Percentiles rank a stretch among this genome's conserved stretches.
These are phyloP conservation scores for Strigamia crassipes DNA, from an alignment of 2,888 invertebrate species.

Conservation along the genomic window DNA sequence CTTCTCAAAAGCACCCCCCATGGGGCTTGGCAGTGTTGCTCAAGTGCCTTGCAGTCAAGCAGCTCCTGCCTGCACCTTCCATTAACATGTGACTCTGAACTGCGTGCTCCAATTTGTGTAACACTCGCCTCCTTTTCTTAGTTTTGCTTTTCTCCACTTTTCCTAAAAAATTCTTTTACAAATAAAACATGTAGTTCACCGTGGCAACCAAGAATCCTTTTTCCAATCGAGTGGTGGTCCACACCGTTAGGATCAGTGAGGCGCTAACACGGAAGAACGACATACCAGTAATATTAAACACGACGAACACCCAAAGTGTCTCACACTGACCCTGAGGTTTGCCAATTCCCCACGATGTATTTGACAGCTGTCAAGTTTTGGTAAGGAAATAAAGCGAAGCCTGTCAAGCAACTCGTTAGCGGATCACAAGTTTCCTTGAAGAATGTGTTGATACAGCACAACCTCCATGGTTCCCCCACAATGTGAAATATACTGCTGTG, in stretches of 20 bases:
- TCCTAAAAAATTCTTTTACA: not conserved
- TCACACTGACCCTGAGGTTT: constrained; percentile 14
- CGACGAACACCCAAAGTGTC: not conserved
- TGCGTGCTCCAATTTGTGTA: not conserved
- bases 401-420: constrained; percentile 23
- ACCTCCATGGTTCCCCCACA: not conserved
- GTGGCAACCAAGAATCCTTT: not conserved
- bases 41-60: constrained; percentile 29
- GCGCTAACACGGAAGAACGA: constrained; percentile 19
- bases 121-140: not conserved
- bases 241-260: not conserved
- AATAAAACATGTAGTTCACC: not conserved
- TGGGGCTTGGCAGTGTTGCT: constrained; percentile 1
- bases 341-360: constrained; percentile 6
- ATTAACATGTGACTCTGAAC: constrained; percentile 33
- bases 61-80: constrained; percentile 14
- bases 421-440: not conserved
- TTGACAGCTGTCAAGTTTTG: constrained; percentile 23
- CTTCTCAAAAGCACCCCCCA: constrained; percentile 41
- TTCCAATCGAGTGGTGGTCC: constrained; percentile 7
- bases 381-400: constrained; percentile 17
- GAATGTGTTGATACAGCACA: not conserved
- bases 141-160: not conserved
- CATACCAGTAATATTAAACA: constrained; percentile 32
- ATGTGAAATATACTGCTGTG: not conserved